Conservation (phyloP, 1,140 invertebrate genomes). For the Tetranychus urticae region DNA sequence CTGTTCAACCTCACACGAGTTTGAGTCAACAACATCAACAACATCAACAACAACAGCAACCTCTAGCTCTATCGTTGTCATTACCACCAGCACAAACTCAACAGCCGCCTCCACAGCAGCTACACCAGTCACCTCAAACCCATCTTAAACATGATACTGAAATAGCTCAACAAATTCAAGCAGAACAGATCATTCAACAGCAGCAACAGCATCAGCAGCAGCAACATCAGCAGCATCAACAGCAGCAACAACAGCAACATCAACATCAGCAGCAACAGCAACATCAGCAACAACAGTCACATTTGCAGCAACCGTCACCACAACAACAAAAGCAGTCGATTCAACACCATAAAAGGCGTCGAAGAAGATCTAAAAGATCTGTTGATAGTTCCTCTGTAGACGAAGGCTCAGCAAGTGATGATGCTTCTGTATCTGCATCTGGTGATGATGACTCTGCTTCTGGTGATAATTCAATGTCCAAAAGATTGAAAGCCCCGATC, state of each 20-base stretch:
- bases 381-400: neutral
- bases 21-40: neutral
- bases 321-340: neutral
- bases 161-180: neutral
- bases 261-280: neutral
- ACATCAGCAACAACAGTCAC: neutral
- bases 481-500: neutral
- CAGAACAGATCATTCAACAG: too few relatives aligned
- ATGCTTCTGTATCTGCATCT: neutral
- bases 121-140: neutral
- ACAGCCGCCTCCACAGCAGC: neutral
- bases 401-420: neutral
- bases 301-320: neutral
- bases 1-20: neutral
- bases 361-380: neutral
- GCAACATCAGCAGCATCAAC: neutral
- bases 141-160: neutral
- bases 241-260: neutral
- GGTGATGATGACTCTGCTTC: neutral
- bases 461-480: neutral
- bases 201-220: neutral
- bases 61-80: neutral
- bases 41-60: neutral
- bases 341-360: neutral
- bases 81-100: neutral